These are phyloP conservation scores for Hypotaenidia okinawae DNA, from an alignment of 2,797 vertebrate species.

Conservation along the genomic window DNA sequence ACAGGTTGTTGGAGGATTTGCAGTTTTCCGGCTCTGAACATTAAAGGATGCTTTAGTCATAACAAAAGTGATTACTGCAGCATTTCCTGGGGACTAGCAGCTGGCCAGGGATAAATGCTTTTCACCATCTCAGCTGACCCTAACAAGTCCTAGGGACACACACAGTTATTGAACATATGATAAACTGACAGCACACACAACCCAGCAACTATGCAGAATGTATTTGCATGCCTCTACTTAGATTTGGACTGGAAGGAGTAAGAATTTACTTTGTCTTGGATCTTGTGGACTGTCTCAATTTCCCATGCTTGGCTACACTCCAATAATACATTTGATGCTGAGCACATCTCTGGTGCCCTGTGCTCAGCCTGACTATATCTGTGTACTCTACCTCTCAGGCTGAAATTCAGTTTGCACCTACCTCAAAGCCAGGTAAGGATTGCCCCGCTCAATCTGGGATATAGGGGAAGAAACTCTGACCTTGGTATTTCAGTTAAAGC, in stretches of 20 bases:
- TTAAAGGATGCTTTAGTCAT: neutral
- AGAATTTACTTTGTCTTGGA: neutral
- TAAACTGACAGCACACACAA: neutral
- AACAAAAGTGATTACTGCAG: neutral
- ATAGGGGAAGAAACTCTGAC: neutral
- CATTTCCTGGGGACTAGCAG: neutral
- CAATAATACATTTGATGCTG: neutral
- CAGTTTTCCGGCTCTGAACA: neutral
- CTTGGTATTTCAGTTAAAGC: neutral
- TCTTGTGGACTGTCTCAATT: neutral
- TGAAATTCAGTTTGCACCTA: neutral
- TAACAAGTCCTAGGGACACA: neutral
- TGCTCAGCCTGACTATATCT: neutral
- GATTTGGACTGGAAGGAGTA: neutral
- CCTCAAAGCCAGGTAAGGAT: neutral
- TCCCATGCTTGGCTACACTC: neutral
- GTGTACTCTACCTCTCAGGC: rapidly evolving
- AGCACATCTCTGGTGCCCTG: neutral
- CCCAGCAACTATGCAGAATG: rapidly evolving
- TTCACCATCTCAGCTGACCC: neutral
- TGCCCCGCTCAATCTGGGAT: neutral
- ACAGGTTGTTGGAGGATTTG: neutral
- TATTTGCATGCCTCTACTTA: neutral
- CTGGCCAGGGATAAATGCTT: neutral
- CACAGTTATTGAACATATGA: neutral